Base-by-base conservation (phyloP, 2,888 invertebrate species). In the Pheosia gnoma region DNA sequence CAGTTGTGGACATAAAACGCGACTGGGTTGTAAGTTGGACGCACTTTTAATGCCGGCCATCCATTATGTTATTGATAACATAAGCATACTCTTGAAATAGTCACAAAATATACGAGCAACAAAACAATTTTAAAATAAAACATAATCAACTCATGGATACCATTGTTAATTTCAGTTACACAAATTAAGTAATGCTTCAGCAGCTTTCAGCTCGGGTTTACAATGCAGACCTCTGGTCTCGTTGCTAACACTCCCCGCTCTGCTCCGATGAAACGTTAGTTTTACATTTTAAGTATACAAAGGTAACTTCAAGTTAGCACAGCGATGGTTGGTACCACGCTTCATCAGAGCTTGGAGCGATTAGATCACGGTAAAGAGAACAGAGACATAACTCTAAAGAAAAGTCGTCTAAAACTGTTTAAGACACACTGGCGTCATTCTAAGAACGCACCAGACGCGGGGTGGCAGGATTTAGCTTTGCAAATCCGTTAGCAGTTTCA, bases 181-280 rank as follows among this genome's bases (percentile, higher is more conserved):
- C 82, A 81, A 83, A 87, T 87, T 87, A 89, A 89, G 87, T 88
- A 86, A 86, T 85, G 83, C 80, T 83, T 85, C 81, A 83, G 82
- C 84, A 88, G 89, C 89, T 90, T 86, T 85, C 79, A 88, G 89
- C 89, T 85, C 81, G 81, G 78, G 83, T 73, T 75, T 75, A 81
- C 75, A 68, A 69, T 75, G 71, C 72, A 71, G 79, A 80, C 78
- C 72, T 73, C 68, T 38, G 75, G 77, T 68, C 71, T 73, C 70
- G 67, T 59, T 70, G 69, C 65, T 25, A 25, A 25, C 58, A 62
- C 64, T 62, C 64, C 68, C 62, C 57, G 67, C 65, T 62, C 58
- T 58, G 39, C 45, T 67, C 59, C 60, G 61, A 61, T 63, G 57
- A 61, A 59, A 57, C 59, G 25, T 60, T 62, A 53, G 53, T 57